Percentiles rank a stretch among this genome's conserved stretches.
Evolutionary conservation across 2,113 vertebrate genomes (phyloP).

Genomic region (Elephas maximus): DNA sequence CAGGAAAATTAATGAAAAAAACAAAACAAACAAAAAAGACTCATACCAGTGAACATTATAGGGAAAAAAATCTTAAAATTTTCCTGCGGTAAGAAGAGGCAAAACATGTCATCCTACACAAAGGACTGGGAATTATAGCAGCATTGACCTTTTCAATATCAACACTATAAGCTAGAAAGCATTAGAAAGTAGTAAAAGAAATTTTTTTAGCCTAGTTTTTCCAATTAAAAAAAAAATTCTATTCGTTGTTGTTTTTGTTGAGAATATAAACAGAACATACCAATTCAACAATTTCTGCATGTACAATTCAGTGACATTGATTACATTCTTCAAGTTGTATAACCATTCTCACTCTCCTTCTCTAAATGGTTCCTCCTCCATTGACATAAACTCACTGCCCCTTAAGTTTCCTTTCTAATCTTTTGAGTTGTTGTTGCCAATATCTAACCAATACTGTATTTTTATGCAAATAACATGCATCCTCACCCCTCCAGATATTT

Average conservation of each 20-base stretch:
- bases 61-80: neutral
- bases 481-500: no score
- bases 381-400: no score
- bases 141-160: neutral
- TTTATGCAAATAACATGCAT: no score
- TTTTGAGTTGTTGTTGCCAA: no score
- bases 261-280: neutral
- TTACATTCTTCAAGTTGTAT: no score
- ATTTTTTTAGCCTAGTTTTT: no score
- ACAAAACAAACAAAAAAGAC: neutral
- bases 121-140: neutral
- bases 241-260: neutral
- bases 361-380: no score
- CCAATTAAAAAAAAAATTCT: no score
- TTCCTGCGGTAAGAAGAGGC: neutral
- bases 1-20: neutral
- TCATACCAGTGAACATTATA: neutral
- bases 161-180: neutral
- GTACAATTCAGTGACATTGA: no score
- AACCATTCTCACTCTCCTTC: no score
- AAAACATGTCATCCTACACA: neutral
- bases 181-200: neutral
- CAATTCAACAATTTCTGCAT: neutral
- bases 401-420: no score
- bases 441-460: no score